Conservation (phyloP, 2,113 vertebrate species). For the Lampris incognitus region DNA sequence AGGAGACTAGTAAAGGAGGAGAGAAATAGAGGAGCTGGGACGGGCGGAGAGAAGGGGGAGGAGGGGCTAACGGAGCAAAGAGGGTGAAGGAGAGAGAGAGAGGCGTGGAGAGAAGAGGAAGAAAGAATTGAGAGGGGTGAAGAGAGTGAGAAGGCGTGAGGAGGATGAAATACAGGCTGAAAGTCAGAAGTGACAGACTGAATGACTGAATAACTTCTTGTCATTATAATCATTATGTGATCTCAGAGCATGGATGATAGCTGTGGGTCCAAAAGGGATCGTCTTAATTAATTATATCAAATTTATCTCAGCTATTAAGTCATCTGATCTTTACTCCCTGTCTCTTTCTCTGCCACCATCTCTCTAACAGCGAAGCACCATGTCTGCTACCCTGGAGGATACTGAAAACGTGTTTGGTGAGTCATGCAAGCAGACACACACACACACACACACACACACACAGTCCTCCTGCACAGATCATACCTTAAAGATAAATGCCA, state of each 20-base stretch:
- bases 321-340: neutral
- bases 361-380: neutral
- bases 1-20: neutral
- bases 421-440: slow-evolving; percentile 7
- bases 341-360: neutral
- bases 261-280: too few relatives aligned
- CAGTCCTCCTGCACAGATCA: neutral
- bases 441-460: slow-evolving; percentile 17
- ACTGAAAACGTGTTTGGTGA: slow-evolving; percentile 19
- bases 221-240: too few relatives aligned
- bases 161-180: too few relatives aligned
- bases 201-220: too few relatives aligned
- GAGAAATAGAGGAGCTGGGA: neutral
- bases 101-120: too few relatives aligned
- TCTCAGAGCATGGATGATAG: too few relatives aligned
- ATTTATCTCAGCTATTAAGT: neutral
- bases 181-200: too few relatives aligned
- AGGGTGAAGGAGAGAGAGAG: neutral
- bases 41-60: neutral
- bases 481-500: neutral
- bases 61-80: neutral
- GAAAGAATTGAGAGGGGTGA: too few relatives aligned
- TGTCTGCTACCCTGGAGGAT: slow-evolving; percentile 7
- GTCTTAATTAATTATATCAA: neutral
- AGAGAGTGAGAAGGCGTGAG: too few relatives aligned